Evolutionary conservation across 2,113 vertebrate genomes (phyloP).

Genomic region (Bos indicus): DNA sequence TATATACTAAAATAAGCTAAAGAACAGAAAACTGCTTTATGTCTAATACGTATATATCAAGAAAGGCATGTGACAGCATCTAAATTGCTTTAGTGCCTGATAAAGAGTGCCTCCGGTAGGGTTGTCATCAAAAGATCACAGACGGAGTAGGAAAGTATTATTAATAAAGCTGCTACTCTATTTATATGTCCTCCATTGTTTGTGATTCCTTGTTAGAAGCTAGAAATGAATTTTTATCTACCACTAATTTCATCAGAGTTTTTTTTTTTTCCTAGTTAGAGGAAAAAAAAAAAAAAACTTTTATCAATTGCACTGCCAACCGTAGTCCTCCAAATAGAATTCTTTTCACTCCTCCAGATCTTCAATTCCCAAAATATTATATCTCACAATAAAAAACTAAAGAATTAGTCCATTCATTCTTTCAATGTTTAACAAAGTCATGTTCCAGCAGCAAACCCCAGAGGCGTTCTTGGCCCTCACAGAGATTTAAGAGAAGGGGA

Average conservation of each 20-base stretch:
- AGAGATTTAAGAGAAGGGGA: neutral
- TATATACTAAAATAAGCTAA: constrained; percentile 83
- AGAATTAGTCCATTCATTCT: constrained; percentile 66
- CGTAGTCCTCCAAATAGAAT: constrained; percentile 60
- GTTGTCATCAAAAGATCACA: constrained; percentile 77
- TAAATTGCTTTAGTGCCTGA: constrained; percentile 79
- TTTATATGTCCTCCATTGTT: constrained; percentile 77
- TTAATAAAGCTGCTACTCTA: constrained; percentile 77
- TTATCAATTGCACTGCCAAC: constrained; percentile 60
- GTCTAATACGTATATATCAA: constrained; percentile 80
- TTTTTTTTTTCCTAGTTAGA: constrained; percentile 57
- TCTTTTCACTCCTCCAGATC: constrained; percentile 54
- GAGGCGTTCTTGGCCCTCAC: neutral
- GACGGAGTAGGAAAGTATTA: constrained; percentile 74
- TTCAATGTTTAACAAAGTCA: neutral
- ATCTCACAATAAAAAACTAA: constrained; percentile 42
- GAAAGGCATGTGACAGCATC: constrained; percentile 81
- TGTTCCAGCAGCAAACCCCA: neutral
- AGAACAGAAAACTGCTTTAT: constrained; percentile 78
- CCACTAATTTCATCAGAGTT: constrained; percentile 69
- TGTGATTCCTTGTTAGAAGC: constrained; percentile 64
- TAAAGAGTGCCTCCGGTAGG: constrained; percentile 75
- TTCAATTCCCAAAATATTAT: constrained; percentile 47
- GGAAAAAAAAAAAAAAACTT: constrained; percentile 29
- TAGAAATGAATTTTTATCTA: constrained; percentile 75